Evolutionary conservation across 1,140 invertebrate species (phyloP).

Genomic region (Acromyrmex charruanus): DNA sequence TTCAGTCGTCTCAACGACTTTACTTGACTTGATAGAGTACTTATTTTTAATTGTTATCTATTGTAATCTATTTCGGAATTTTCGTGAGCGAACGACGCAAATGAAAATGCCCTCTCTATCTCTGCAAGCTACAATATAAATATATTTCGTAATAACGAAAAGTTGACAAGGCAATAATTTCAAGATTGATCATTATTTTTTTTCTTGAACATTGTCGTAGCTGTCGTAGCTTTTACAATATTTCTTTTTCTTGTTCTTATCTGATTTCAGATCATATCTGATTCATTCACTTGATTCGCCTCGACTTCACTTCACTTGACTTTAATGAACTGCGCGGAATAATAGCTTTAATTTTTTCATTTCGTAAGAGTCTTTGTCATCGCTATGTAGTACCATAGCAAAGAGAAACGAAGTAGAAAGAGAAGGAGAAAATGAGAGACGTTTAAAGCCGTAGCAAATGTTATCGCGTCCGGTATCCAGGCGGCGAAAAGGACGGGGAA

Average conservation of each 20-base stretch:
- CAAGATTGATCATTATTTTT: background rate
- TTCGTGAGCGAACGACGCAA: background rate
- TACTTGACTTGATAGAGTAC: background rate
- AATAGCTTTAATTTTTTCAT: slow-evolving; percentile 6
- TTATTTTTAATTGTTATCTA: background rate
- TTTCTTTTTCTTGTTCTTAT: background rate
- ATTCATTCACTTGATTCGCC: background rate
- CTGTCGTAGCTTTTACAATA: background rate
- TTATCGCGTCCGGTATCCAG: slow-evolving; percentile 14
- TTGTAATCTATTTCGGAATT: background rate
- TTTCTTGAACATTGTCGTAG: background rate
- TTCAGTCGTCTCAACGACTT: background rate
- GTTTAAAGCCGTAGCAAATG: background rate
- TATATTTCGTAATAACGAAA: background rate
- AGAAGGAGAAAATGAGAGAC: background rate
- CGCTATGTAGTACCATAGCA: background rate
- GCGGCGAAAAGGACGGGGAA: background rate
- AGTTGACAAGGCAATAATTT: background rate
- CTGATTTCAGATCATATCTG: background rate
- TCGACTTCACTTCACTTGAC: background rate
- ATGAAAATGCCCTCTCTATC: background rate
- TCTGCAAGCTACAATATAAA: background rate
- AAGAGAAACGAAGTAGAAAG: background rate
- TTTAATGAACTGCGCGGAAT: background rate
- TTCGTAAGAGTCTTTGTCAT: background rate